phyloP scores from a whole-genome alignment of 2,113 vertebrate species.

The Dromas ardeola region DNA sequence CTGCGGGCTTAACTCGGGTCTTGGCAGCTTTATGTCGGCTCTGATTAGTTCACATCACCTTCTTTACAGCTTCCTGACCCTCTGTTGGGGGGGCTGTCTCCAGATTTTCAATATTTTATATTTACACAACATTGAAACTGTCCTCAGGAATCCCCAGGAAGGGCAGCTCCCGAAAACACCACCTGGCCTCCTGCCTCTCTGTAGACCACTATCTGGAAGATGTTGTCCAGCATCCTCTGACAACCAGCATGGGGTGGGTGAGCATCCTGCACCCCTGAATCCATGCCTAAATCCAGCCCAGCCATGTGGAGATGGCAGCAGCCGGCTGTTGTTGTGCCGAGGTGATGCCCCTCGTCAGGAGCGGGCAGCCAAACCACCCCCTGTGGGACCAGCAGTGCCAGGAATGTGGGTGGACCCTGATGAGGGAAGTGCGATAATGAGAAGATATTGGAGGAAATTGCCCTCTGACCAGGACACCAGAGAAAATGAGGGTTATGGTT shows the following conservation, averaged over 20 bases:
- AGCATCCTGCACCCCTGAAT: not conserved
- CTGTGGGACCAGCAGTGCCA: not conserved
- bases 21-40: constrained; percentile 10
- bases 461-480: not conserved
- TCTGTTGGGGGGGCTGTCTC: not conserved
- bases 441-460: not conserved
- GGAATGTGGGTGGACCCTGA: not conserved
- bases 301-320: not conserved
- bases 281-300: not conserved
- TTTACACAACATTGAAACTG: not conserved
- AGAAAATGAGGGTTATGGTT: not conserved
- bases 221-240: not conserved
- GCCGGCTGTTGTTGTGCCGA: not conserved
- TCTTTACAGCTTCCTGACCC: constrained; percentile 9
- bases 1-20: not conserved
- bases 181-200: not conserved
- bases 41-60: constrained; percentile 46
- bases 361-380: not conserved
- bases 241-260: not conserved
- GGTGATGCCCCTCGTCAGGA: rapidly evolving
- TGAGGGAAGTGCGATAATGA: rapidly evolving
- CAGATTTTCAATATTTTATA: not conserved
- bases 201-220: not conserved
- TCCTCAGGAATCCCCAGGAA: not conserved
- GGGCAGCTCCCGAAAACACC: not conserved